Conservation (phyloP, 2,113 vertebrate genomes). For the Cricetomys ansorgei region DNA sequence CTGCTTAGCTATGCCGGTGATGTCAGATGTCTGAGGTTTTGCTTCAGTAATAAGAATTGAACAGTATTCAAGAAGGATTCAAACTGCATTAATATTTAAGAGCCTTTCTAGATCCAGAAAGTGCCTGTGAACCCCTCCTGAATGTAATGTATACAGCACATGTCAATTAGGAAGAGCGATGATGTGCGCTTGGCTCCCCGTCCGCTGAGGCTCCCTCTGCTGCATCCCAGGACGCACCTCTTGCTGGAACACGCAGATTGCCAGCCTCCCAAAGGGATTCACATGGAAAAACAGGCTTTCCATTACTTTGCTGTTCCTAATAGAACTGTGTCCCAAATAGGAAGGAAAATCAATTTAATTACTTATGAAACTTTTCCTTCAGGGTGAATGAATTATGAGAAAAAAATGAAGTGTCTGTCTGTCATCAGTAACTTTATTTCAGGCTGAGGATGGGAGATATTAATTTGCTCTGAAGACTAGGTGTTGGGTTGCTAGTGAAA, state of each 20-base stretch:
- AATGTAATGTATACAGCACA: not conserved
- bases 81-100: not conserved
- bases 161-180: not conserved
- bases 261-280: not conserved
- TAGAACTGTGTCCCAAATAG: not conserved
- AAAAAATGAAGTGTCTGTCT: conserved; percentile 69
- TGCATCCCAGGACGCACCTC: not conserved
- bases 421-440: conserved; percentile 68
- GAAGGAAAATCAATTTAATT: conserved; percentile 57
- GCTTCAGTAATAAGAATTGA: not conserved
- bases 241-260: not conserved
- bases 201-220: not conserved
- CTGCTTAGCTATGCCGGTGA: not conserved
- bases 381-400: conserved; percentile 59
- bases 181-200: not conserved
- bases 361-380: conserved; percentile 45
- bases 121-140: not conserved
- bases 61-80: conserved; percentile 27
- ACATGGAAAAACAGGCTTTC: not conserved
- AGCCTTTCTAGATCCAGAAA: conserved; percentile 37
- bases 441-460: conserved; percentile 27
- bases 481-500: not conserved
- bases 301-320: conserved; percentile 27
- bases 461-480: conserved; percentile 61
- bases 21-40: not conserved